Percentiles rank a stretch among this genome's conserved stretches.
Conservation (phyloP, 2,888 invertebrate species). For the Hydrotaea cyrtoneurina region DNA sequence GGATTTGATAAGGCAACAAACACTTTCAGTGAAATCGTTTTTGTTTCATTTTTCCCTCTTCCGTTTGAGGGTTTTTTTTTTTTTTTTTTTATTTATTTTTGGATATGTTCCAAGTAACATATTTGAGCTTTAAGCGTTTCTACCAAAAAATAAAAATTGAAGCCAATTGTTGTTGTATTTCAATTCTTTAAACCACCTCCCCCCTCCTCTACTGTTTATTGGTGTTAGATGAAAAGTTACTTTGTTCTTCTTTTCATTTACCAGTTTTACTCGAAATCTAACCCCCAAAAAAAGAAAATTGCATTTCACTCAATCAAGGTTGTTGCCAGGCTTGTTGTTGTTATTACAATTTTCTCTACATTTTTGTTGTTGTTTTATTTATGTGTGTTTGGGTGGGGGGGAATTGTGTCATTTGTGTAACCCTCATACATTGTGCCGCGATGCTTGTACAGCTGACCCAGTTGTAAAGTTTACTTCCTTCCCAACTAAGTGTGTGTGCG, state of each 20-base stretch:
- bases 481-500: conserved; percentile 57
- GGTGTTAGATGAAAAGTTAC: background rate
- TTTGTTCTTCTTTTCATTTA: background rate
- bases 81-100: conserved; percentile 2
- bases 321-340: conserved; percentile 1
- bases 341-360: background rate
- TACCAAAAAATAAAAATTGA: background rate
- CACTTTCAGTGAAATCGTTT: too few relatives aligned
- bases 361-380: conserved; percentile 2
- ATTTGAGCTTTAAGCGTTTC: background rate
- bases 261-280: background rate
- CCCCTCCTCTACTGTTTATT: background rate
- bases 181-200: too few relatives aligned
- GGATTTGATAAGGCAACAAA: background rate
- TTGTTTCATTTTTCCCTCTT: too few relatives aligned
- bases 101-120: background rate
- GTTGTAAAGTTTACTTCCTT: conserved; percentile 63
- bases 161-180: background rate
- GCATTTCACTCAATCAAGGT: conserved; percentile 21
- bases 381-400: background rate
- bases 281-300: background rate
- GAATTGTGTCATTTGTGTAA: conserved; percentile 58
- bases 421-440: background rate
- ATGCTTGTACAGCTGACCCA: conserved; percentile 54
- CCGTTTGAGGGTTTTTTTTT: background rate